Evolutionary conservation across 1,140 invertebrate genomes (phyloP), one percentile per base, ranked within the genome.

Genomic region (Macrobrachium rosenbergii): DNA sequence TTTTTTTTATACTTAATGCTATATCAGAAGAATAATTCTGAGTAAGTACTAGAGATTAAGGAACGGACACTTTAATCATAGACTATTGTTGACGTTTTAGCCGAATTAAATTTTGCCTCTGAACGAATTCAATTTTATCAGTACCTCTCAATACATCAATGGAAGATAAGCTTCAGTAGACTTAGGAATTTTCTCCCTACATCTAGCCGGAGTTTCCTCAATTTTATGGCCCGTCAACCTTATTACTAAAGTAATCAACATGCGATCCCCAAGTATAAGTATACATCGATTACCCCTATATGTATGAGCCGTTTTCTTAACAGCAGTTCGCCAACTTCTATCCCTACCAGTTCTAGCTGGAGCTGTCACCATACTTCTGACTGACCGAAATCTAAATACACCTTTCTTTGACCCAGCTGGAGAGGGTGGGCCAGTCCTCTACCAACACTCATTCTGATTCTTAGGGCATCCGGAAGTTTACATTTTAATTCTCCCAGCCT

Each of bases 401-500:
- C 90, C 90, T 19, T 94, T 93, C 90, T 94, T 93, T 91, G 91
- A 93, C 88, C 91, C 92, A 45, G 88, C 82, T 12, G 92, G 91
- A 23, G 93, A 93, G 23, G 93, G 93, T 11, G 92, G 94, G 88
- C 92, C 93, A 60, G 90, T 94, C 90, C 88, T 94, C 62, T 96
- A 94, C 90, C 95, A 96, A 94, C 95, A 96, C 92, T 92, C 96
- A 93, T 96, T 96, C 93, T 95, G 94, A 93, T 95, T 96, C 92
- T 96, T 95, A 94, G 95, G 95, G 0, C 95, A 96, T 88, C 94
- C 95, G 60, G 95, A 96, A 94, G 95, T 95, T 89, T n/a, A n/a
- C n/a, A n/a, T n/a, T n/a, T n/a, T n/a, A n/a, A n/a, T n/a, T n/a
- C n/a, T n/a, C n/a, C n/a, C n/a, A n/a, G n/a, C n/a, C n/a, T n/a